phyloP scores from a whole-genome alignment of 2,888 invertebrate species.

The Zonitis immaculata region DNA sequence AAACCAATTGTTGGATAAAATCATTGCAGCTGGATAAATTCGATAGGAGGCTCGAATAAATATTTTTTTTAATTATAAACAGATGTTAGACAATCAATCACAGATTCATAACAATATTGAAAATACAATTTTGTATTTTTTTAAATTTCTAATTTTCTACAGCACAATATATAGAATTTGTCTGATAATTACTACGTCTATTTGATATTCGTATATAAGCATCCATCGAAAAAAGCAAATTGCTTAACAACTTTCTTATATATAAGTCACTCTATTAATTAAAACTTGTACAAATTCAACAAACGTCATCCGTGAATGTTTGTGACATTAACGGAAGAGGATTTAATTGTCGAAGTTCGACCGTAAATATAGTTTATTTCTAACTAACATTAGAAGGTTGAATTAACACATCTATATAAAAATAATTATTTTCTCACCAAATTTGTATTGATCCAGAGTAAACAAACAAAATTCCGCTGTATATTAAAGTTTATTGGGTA shows the following conservation, averaged over 20 bases:
- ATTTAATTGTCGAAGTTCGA: conserved; percentile 11
- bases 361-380: conserved; percentile 1
- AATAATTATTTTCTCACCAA: neutral
- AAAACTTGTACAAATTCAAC: conserved; percentile 1
- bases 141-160: no score
- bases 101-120: no score
- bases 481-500: no score
- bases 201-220: neutral
- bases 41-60: no score
- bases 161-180: no score
- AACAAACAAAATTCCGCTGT: no score
- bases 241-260: neutral
- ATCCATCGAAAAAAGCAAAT: neutral
- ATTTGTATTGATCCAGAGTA: neutral
- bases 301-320: conserved; percentile 2
- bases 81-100: no score
- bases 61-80: no score
- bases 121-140: no score
- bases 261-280: neutral
- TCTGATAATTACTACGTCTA: no score
- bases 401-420: neutral
- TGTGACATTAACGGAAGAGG: neutral
- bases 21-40: no score
- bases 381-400: neutral
- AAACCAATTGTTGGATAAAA: no score